Conservation (phyloP, 1,140 invertebrate species). For the Orchestia grillus region DNA sequence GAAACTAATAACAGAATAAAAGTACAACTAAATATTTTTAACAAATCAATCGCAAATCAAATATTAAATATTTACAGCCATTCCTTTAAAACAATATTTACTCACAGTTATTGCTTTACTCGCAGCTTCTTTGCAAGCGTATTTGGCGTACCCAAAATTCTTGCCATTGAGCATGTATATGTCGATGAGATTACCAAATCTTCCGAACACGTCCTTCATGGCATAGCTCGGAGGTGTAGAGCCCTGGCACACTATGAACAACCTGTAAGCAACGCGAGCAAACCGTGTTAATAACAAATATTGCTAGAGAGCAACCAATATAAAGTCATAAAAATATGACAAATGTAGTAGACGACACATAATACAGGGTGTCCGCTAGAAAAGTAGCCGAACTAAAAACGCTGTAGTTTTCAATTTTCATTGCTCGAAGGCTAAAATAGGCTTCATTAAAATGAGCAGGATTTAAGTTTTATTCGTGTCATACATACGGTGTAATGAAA, state of each 20-base stretch:
- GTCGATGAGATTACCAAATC: conserved; percentile 94
- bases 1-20: too few relatives aligned
- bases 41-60: neutral
- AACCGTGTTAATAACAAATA: neutral
- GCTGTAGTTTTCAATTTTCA: too few relatives aligned
- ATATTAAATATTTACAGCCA: neutral
- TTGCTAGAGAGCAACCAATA: neutral
- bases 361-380: too few relatives aligned
- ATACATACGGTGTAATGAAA: too few relatives aligned
- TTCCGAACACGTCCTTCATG: conserved; percentile 89
- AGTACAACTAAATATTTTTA: too few relatives aligned
- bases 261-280: conserved; percentile 71
- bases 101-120: conserved; percentile 81
- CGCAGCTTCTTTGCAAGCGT: conserved; percentile 83
- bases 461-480: too few relatives aligned
- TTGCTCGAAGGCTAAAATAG: too few relatives aligned
- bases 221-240: conserved; percentile 83
- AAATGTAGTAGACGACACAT: too few relatives aligned
- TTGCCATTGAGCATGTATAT: conserved; percentile 89
- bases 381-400: too few relatives aligned
- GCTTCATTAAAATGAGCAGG: too few relatives aligned
- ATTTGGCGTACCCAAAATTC: conserved; percentile 93
- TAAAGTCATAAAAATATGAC: neutral
- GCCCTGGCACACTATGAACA: conserved; percentile 85
- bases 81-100: neutral